Conservation (phyloP, 1,140 invertebrate species). For the Drosophila lacertosa region DNA sequence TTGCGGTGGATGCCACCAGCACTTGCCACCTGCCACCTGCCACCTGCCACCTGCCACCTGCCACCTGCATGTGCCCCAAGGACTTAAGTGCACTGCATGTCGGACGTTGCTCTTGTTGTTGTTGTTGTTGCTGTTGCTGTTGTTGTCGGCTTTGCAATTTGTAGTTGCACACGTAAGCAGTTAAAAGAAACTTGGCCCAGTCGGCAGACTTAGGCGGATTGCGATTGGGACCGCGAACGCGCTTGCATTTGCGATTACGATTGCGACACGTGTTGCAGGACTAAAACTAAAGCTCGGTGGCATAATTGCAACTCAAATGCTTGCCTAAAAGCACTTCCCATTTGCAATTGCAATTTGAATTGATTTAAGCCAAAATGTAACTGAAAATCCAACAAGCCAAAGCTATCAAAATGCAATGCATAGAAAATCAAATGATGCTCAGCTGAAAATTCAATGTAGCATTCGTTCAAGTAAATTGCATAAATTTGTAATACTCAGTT, state of each 20-base stretch:
- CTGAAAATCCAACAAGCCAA: not conserved
- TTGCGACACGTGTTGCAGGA: constrained; percentile 38
- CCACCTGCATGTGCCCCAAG: constrained; percentile 51
- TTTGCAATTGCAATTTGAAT: constrained; percentile 41
- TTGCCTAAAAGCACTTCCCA: constrained; percentile 37
- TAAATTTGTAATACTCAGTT: constrained; percentile 17
- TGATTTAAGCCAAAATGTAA: constrained; percentile 23
- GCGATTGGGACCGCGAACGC: constrained; percentile 16
- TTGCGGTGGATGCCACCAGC: constrained; percentile 20
- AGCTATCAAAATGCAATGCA: constrained; percentile 60
- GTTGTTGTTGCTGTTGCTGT: not conserved
- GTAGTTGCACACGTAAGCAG: constrained; percentile 65
- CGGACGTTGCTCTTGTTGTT: not conserved
- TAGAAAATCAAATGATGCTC: constrained; percentile 58
- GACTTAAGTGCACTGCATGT: constrained; percentile 13
- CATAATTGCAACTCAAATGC: constrained; percentile 42
- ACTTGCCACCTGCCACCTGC: no score
- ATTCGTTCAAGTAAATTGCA: constrained; percentile 30
- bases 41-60: no score
- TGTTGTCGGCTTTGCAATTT: constrained; percentile 47
- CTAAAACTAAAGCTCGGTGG: constrained; percentile 21
- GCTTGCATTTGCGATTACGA: constrained; percentile 6
- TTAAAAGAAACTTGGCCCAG: constrained; percentile 43
- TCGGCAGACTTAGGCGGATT: not conserved
- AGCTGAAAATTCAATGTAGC: constrained; percentile 35